phyloP scores from a whole-genome alignment of 2,888 invertebrate genomes.

The Glaucopsyche alexis region DNA sequence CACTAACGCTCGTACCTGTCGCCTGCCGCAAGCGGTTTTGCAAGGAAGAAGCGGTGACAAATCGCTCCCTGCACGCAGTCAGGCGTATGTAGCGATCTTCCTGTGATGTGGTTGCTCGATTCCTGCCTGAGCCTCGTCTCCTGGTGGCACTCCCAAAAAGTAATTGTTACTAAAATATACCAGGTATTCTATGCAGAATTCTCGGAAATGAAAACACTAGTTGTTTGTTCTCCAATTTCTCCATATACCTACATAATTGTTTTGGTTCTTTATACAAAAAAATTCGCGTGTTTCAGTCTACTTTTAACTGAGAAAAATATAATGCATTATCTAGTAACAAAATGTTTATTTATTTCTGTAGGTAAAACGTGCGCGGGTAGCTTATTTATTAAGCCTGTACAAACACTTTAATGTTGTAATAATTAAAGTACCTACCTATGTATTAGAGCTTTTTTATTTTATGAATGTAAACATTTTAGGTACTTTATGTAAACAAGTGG shows the following conservation, averaged over 20 bases:
- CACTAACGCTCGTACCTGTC: too few relatives aligned
- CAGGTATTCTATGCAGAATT: background rate
- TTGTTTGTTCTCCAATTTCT: conserved; percentile 9
- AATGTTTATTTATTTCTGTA: background rate
- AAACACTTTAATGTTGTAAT: background rate
- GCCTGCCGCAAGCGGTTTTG: too few relatives aligned
- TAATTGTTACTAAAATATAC: background rate
- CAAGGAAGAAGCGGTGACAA: too few relatives aligned
- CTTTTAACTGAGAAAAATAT: background rate
- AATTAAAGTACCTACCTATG: too few relatives aligned
- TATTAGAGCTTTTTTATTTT: too few relatives aligned
- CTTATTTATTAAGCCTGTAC: background rate
- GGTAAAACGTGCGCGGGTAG: background rate
- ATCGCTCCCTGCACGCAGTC: too few relatives aligned
- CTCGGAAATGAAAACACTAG: background rate
- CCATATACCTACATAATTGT: background rate
- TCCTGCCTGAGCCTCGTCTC: too few relatives aligned
- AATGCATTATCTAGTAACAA: background rate
- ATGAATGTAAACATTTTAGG: too few relatives aligned
- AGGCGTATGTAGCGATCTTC: too few relatives aligned
- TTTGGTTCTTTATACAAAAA: background rate
- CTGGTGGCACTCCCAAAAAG: too few relatives aligned
- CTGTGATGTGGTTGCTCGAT: too few relatives aligned
- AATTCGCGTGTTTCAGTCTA: background rate
- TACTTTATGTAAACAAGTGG: too few relatives aligned